Evolutionary conservation across 1,140 invertebrate species (phyloP).

Genomic region (Bombus turneri): DNA sequence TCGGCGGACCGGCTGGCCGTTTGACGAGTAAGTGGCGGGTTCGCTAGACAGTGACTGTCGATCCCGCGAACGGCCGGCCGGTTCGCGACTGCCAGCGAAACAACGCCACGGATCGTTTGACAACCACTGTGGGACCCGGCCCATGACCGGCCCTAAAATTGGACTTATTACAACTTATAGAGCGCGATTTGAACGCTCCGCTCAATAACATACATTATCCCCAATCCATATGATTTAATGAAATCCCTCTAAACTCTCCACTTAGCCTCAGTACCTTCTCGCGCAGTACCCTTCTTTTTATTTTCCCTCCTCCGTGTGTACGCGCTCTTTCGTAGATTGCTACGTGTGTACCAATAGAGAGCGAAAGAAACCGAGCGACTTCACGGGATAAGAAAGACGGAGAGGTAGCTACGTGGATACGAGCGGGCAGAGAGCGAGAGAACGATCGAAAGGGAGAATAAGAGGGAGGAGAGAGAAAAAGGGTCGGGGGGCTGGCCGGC

Average conservation of each 20-base stretch:
- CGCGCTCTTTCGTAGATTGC: slow-evolving; percentile 51
- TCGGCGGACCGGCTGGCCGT: slow-evolving; percentile 80
- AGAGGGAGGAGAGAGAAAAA: slow-evolving; percentile 4
- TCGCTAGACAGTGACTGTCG: slow-evolving; percentile 76
- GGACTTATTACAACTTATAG: slow-evolving; percentile 84
- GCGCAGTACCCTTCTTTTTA: slow-evolving; percentile 67
- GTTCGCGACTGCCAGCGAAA: not conserved
- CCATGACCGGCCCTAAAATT: slow-evolving; percentile 82
- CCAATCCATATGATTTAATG: slow-evolving; percentile 84
- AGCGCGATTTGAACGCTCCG: slow-evolving; percentile 82
- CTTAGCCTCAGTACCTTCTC: slow-evolving; percentile 79
- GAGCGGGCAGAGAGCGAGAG: not conserved
- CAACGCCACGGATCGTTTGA: slow-evolving; percentile 55
- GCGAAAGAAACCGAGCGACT: not conserved
- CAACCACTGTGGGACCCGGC: slow-evolving; percentile 78
- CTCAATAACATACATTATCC: slow-evolving; percentile 83
- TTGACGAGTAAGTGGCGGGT: slow-evolving; percentile 83
- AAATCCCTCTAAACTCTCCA: slow-evolving; percentile 83
- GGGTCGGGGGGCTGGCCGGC: not conserved
- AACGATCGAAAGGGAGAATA: not conserved
- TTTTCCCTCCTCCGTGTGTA: slow-evolving; percentile 43
- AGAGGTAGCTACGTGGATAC: not conserved
- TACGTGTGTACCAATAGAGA: slow-evolving; percentile 43
- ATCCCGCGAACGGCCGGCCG: slow-evolving; percentile 13
- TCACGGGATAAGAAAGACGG: not conserved